Base-by-base conservation (phyloP, 92 coral and sea anemone species). In the Parazoanthus swiftii region DNA sequence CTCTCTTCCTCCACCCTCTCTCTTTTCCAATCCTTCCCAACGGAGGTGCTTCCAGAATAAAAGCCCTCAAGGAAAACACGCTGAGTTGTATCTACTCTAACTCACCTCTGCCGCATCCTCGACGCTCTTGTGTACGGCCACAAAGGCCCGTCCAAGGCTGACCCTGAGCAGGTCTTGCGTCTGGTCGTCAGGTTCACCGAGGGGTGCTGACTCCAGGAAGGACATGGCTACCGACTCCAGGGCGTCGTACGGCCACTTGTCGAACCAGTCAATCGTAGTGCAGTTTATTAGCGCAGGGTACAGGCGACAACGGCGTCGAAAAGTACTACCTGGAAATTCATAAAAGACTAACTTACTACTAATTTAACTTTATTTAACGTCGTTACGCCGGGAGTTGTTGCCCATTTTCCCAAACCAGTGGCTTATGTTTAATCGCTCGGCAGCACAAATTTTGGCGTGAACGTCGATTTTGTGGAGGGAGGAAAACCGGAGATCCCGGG, bases 201-300 rank as follows among this genome's bases (percentile, higher is more conserved):
- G 74, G 76, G 93, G 94, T 25, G 93, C 88, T 3, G 85, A 81
- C 91, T 93, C 95, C 68, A 96, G 88, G 85, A 95, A 93, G 20
- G 98, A 88, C 18, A 89, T 79, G 33, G 98, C 99, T 8, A 96
- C 98, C 23, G 96, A 92, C 86, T 92, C 95, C 58, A 96, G 89
- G 8, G 99, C 99, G 51, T 95, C 99, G 51, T 90, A 86, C 8
- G 99, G 98, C 99, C 99, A 96, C 65, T 92, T 93, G 82, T 96
- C 98, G 82, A 92, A 96, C 99, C 99, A 96, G 80, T 96, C 99
- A 50, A 96, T 96, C 0, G 98, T 93, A 77, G 98, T 95, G 36
- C 98, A 95, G 91, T 96, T 96, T 81, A 96, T 95, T 37, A 96
- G 85, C 42, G 98, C 90, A 43, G 99, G 99, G 83, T 96, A 96